phyloP scores from a whole-genome alignment of 2,797 vertebrate genomes.

The Pteronotus mesoamericanus region DNA sequence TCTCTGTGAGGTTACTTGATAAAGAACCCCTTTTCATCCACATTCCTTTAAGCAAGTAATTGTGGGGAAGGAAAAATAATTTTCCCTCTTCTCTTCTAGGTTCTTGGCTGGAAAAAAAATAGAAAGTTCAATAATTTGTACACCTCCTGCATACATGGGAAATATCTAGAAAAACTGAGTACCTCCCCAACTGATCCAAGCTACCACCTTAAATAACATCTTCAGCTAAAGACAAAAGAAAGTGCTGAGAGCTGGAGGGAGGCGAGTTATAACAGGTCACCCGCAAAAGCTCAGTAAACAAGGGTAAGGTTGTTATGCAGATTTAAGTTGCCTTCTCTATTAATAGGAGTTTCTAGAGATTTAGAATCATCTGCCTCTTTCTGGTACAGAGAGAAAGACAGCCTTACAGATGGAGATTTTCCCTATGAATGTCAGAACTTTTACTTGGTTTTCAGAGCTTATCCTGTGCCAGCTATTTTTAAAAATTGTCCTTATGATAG shows the following conservation, averaged over 20 bases:
- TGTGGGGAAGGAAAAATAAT: neutral
- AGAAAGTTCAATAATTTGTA: neutral
- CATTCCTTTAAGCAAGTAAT: neutral
- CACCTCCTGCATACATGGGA: neutral
- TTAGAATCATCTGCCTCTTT: neutral
- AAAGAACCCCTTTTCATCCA: neutral
- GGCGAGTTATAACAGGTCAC: neutral
- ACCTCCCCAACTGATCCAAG: neutral
- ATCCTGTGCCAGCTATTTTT: neutral
- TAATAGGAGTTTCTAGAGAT: neutral
- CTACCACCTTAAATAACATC: neutral
- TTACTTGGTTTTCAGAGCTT: neutral
- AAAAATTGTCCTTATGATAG: neutral
- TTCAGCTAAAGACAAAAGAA: neutral
- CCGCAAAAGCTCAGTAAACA: neutral
- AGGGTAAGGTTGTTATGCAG: neutral
- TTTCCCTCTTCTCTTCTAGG: neutral
- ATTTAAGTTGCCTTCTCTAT: neutral
- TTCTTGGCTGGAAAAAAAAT: neutral
- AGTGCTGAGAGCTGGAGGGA: neutral
- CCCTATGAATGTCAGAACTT: neutral
- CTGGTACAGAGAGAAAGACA: neutral
- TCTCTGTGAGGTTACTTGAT: neutral
- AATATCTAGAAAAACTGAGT: neutral
- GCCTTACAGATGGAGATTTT: neutral